Evolutionary conservation across 1,140 invertebrate genomes (phyloP).

Genomic region (Akabosia matsudoensis): DNA sequence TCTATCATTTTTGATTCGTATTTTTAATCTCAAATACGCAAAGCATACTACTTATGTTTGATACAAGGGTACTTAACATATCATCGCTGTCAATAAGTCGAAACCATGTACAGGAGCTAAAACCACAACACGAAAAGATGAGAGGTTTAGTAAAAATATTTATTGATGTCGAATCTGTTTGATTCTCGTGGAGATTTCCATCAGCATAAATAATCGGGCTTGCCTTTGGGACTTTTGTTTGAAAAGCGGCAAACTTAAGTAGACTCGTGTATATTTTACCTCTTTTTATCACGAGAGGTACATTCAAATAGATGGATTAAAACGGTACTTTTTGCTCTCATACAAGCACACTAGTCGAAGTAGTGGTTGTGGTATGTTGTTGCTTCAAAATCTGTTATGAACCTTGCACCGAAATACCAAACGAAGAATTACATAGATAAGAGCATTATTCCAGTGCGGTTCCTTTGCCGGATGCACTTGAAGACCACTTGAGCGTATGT

Average conservation of each 20-base stretch:
- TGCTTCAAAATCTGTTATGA: too few relatives aligned
- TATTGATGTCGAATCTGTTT: conserved; percentile 10
- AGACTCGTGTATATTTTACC: too few relatives aligned
- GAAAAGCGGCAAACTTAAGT: too few relatives aligned
- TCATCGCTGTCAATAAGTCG: not conserved
- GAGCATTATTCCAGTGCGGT: too few relatives aligned
- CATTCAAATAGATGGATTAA: conserved; percentile 10
- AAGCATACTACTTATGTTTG: not conserved
- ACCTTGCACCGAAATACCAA: too few relatives aligned
- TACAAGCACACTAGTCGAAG: not conserved
- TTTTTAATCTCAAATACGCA: not conserved
- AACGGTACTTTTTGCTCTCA: conserved; percentile 17
- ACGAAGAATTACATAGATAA: too few relatives aligned
- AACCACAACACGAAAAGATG: not conserved
- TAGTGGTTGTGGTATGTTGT: too few relatives aligned
- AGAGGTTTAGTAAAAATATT: conserved; percentile 17
- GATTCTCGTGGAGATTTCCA: not conserved
- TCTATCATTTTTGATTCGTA: not conserved
- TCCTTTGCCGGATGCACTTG: too few relatives aligned
- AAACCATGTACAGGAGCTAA: not conserved
- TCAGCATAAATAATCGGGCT: conserved; percentile 1
- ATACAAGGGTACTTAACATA: conserved; percentile 1
- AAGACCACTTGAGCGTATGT: too few relatives aligned
- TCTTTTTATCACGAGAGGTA: not conserved
- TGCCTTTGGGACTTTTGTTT: not conserved